These are phyloP conservation scores for Alitta virens DNA, from an alignment of 2,888 invertebrate genomes.

Conservation along the genomic window DNA sequence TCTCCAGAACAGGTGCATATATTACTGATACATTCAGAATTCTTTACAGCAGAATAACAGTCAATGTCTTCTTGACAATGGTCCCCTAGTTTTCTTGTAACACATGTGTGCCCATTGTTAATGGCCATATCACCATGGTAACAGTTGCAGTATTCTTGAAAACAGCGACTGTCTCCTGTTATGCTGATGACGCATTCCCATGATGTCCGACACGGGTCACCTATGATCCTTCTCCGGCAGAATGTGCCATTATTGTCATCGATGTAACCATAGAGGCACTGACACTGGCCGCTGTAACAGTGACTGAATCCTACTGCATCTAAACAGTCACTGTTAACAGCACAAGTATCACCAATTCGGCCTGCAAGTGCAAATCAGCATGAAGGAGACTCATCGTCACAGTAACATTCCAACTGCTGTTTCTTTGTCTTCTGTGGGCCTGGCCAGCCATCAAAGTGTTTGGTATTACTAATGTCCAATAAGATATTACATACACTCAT, in stretches of 20 bases:
- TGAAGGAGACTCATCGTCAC: too few species aligned
- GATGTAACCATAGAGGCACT: neutral
- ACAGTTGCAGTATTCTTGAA: neutral
- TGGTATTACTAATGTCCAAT: too few species aligned
- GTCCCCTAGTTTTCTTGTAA: neutral
- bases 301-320: neutral
- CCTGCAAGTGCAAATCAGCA: constrained; percentile 1
- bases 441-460: too few species aligned
- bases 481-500: too few species aligned
- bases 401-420: too few species aligned
- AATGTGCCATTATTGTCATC: neutral
- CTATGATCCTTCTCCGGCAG: neutral
- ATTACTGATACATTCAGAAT: neutral
- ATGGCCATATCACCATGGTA: neutral
- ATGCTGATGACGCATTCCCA: neutral
- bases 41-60: neutral
- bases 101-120: neutral
- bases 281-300: neutral
- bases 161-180: neutral
- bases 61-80: neutral
- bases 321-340: neutral
- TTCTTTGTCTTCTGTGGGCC: too few species aligned
- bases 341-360: neutral
- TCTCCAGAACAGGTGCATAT: neutral
- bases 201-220: neutral